Base-by-base conservation (phyloP, 2,888 invertebrate genomes). In the Cabera pusaria region DNA sequence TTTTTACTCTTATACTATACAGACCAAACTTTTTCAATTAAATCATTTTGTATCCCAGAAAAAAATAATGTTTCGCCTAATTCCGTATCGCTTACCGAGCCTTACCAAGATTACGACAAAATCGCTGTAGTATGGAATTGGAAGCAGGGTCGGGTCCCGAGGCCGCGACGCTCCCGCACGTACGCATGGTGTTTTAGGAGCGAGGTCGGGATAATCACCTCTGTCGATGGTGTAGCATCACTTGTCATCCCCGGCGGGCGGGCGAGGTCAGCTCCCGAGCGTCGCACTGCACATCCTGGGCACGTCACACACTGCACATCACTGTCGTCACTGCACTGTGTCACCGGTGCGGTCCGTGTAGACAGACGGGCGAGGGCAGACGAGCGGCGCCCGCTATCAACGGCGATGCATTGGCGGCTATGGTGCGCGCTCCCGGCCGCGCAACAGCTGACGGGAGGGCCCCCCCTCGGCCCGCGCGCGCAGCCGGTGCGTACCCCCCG, bases 401-500 rank as follows among this genome's bases (percentile, higher is more conserved):
- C 84, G 78, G 77, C 80, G 83, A 77, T 87, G 87, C 86, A 87
- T 85, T 86, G 84, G 80, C 79, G 73, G 75, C 70, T 60, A 76
- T 37, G 27, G 43, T 72, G 68, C 72, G 76, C 78, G 78, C 71
- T 82, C 82, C 83, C 81, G 82, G 77, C 66, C 85, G 79, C 85
- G 87, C 87, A 88, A 88, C 87, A 88, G 87, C 87, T 88, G 87
- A 86, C 85, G 83, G 85, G 86, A 84, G 85, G 81, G 83, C 75
- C 73, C 79, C 61, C 67, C 49, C 59, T 61, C 64, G 59, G 49
- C 56, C 37, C 45, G 32, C 77, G 73, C 75, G 79, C 81, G 77
- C 78, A 76, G 74, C 76, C 77, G 73, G 76, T 79, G 82, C 81
- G 82, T 81, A 81, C 14, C 14, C 14, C 77, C 65, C 57, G 69